phyloP scores from a whole-genome alignment of 2,888 invertebrate species.

The Oligia fasciuncula region DNA sequence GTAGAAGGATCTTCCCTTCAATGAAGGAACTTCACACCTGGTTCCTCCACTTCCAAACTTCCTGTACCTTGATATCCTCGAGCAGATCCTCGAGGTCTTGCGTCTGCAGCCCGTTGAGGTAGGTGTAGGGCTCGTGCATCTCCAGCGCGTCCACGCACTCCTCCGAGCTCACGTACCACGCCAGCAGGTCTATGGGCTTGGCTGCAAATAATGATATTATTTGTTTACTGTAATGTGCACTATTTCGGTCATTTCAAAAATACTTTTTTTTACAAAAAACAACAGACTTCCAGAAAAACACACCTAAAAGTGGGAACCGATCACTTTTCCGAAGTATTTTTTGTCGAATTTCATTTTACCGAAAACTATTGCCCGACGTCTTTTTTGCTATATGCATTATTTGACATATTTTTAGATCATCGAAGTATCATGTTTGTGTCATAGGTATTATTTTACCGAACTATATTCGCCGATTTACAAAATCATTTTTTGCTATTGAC shows the following conservation, averaged over 20 bases:
- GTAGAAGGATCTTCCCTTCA: not conserved
- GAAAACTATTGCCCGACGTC: too few species aligned
- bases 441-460: too few species aligned
- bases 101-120: constrained; percentile 96
- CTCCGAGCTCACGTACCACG: constrained; percentile 98
- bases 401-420: too few species aligned
- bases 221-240: not conserved
- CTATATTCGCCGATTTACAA: too few species aligned
- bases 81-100: constrained; percentile 98
- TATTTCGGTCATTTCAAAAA: not conserved
- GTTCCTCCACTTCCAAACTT: not conserved
- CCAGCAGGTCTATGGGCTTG: constrained; percentile 99
- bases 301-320: too few species aligned
- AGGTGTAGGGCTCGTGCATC: constrained; percentile 99
- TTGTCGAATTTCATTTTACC: too few species aligned
- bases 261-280: not conserved
- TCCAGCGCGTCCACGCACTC: constrained; percentile 97
- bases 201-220: constrained; percentile 88
- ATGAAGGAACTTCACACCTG: not conserved
- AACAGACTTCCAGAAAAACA: too few species aligned
- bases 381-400: too few species aligned
- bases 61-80: constrained; percentile 96
- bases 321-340: too few species aligned
- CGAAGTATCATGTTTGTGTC: too few species aligned
- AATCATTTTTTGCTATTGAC: too few species aligned